A percentile compares a stretch with the other conserved stretches of the same genome.
phyloP scores from a whole-genome alignment of 2,888 invertebrate species.

The Megalurothrips usitatus region DNA sequence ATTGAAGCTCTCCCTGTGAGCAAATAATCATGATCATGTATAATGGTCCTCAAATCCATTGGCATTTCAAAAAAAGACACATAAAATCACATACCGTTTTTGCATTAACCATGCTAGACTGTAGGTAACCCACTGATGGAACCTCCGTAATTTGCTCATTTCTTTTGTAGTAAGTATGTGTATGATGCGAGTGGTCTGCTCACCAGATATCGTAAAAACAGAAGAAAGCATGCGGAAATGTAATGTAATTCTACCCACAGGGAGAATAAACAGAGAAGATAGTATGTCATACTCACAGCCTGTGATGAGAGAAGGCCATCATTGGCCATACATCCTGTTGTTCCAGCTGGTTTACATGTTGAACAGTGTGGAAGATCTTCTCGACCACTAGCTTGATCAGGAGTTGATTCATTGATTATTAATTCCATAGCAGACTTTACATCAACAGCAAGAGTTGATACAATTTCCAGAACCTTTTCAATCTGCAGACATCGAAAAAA shows the following conservation, averaged over 20 bases:
- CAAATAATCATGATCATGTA: slow-evolving; percentile 9
- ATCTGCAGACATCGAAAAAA: slow-evolving; percentile 48
- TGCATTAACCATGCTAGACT: slow-evolving; percentile 53
- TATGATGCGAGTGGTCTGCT: too few species aligned
- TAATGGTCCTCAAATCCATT: slow-evolving; percentile 6
- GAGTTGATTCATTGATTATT: slow-evolving; percentile 47
- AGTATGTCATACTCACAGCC: too few species aligned
- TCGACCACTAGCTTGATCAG: not conserved
- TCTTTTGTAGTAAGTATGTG: slow-evolving; percentile 52
- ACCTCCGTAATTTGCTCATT: slow-evolving; percentile 52
- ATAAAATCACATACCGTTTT: slow-evolving; percentile 50
- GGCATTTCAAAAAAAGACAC: not conserved
- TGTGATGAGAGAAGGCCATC: too few species aligned
- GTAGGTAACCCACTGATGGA: slow-evolving; percentile 54
- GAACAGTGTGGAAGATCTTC: slow-evolving; percentile 31
- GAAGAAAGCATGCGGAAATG: too few species aligned
- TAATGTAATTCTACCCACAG: too few species aligned
- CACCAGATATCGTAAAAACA: too few species aligned
- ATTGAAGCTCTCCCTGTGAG: slow-evolving; percentile 55
- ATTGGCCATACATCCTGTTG: slow-evolving; percentile 37
- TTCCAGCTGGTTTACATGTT: slow-evolving; percentile 30
- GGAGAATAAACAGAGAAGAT: too few species aligned
- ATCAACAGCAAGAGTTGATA: slow-evolving; percentile 56
- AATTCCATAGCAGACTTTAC: slow-evolving; percentile 58
- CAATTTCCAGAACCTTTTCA: slow-evolving; percentile 56